Evolutionary conservation across 2,888 invertebrate species (phyloP).

Genomic region (Baccha elongata): DNA sequence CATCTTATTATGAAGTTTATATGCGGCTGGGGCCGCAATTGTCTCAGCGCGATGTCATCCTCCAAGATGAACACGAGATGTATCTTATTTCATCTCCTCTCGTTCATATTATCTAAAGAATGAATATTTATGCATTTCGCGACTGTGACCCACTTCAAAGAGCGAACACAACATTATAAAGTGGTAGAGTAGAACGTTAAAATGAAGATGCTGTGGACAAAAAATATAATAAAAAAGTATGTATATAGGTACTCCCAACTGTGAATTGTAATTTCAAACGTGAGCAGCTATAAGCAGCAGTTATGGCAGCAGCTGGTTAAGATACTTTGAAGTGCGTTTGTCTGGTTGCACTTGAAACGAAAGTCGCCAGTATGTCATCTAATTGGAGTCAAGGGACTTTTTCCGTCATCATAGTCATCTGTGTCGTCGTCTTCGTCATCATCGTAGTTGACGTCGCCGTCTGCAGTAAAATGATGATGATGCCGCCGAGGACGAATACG

Average conservation of each 20-base stretch:
- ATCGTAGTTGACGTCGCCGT: slow-evolving; percentile 11
- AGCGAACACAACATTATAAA: slow-evolving; percentile 33
- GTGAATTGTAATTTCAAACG: slow-evolving; percentile 73
- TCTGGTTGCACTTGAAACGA: slow-evolving; percentile 73
- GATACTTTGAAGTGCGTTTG: slow-evolving; percentile 73
- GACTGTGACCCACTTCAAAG: slow-evolving; percentile 73
- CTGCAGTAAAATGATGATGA: slow-evolving; percentile 48
- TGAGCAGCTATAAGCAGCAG: slow-evolving; percentile 64
- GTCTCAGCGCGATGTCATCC: slow-evolving; percentile 26
- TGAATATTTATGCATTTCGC: slow-evolving; percentile 73
- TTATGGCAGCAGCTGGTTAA: slow-evolving; percentile 60
- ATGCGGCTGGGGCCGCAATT: slow-evolving; percentile 13
- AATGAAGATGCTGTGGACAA: slow-evolving; percentile 16
- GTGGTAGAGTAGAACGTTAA: slow-evolving; percentile 17
- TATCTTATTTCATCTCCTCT: slow-evolving; percentile 55
- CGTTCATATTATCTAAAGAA: slow-evolving; percentile 18
- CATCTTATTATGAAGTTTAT: slow-evolving; percentile 8
- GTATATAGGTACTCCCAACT: slow-evolving; percentile 42
- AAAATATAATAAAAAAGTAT: slow-evolving; percentile 10
- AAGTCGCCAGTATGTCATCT: slow-evolving; percentile 73
- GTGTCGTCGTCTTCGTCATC: slow-evolving; percentile 16
- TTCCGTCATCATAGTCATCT: slow-evolving; percentile 66
- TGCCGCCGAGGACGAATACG: not conserved
- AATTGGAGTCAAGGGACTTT: slow-evolving; percentile 73
- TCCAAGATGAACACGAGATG: slow-evolving; percentile 33